These are phyloP conservation scores for Miniopterus natalensis DNA, from an alignment of 2,113 vertebrate species.

Conservation along the genomic window DNA sequence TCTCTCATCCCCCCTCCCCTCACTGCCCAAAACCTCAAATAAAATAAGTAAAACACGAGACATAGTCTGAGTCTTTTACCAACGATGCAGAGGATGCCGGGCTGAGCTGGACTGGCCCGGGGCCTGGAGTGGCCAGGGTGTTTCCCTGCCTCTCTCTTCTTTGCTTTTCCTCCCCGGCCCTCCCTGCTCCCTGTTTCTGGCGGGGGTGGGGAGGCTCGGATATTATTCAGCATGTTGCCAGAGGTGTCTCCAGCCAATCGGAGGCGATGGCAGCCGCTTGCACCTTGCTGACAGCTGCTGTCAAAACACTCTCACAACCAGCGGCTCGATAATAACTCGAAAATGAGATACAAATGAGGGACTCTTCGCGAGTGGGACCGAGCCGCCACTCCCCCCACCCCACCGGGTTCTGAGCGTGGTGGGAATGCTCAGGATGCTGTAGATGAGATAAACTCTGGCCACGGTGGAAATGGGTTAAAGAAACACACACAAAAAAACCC, in stretches of 20 bases:
- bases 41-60: conserved; percentile 66
- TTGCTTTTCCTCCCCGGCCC: not conserved
- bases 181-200: not conserved
- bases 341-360: conserved; percentile 81
- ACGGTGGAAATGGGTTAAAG: rapidly evolving
- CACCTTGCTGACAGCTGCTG: conserved; percentile 82
- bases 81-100: not conserved
- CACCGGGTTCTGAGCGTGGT: rapidly evolving
- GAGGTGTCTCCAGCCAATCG: conserved; percentile 73
- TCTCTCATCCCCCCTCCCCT: not conserved
- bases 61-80: not conserved
- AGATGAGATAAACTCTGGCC: not conserved
- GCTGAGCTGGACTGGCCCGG: rapidly evolving
- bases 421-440: rapidly evolving
- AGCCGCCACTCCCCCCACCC: rapidly evolving
- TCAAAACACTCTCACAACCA: conserved; percentile 70
- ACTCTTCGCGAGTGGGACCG: conserved; percentile 29
- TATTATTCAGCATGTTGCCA: conserved; percentile 31
- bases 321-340: conserved; percentile 78
- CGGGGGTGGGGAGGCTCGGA: not conserved
- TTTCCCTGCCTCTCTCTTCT: not conserved
- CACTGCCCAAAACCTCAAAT: conserved; percentile 65
- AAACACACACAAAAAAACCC: not conserved
- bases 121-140: rapidly evolving
- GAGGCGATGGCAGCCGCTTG: conserved; percentile 79